Percentiles rank a stretch among this genome's conserved stretches.
Conservation (phyloP, 2,797 vertebrate species). For the Selene dorsalis region DNA sequence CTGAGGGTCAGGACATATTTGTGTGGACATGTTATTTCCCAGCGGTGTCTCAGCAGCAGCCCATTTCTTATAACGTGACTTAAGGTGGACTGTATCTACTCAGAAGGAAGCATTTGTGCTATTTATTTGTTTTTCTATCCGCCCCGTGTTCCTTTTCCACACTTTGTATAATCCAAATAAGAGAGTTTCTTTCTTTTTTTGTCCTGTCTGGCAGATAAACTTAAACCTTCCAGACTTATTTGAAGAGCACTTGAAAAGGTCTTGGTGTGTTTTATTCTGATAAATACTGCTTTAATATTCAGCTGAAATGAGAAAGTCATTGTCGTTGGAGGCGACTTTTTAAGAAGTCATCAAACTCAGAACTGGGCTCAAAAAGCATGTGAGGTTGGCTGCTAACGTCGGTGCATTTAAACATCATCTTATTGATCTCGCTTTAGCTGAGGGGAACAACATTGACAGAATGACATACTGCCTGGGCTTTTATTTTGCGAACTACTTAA, state of each 20-base stretch:
- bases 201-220: neutral
- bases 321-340: neutral
- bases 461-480: neutral
- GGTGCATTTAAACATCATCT: neutral
- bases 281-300: conserved; percentile 9
- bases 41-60: conserved; percentile 17
- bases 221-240: neutral
- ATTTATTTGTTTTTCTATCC: conserved; percentile 5
- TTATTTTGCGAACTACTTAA: conserved; percentile 1
- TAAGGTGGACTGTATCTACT: neutral
- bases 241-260: neutral
- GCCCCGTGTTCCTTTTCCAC: neutral
- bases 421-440: conserved; percentile 10
- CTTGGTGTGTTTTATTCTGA: neutral
- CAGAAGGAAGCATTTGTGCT: conserved; percentile 12
- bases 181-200: neutral
- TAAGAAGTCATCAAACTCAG: neutral
- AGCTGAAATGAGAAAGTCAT: conserved; percentile 13
- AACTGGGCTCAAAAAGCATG: neutral
- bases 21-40: conserved; percentile 42
- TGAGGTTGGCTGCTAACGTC: neutral
- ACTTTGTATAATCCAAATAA: neutral
- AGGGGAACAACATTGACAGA: neutral
- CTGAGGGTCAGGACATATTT: conserved; percentile 5
- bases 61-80: neutral